These are phyloP conservation scores for Thripadectes ignobilis DNA, from an alignment of 2,797 vertebrate species.

Conservation along the genomic window DNA sequence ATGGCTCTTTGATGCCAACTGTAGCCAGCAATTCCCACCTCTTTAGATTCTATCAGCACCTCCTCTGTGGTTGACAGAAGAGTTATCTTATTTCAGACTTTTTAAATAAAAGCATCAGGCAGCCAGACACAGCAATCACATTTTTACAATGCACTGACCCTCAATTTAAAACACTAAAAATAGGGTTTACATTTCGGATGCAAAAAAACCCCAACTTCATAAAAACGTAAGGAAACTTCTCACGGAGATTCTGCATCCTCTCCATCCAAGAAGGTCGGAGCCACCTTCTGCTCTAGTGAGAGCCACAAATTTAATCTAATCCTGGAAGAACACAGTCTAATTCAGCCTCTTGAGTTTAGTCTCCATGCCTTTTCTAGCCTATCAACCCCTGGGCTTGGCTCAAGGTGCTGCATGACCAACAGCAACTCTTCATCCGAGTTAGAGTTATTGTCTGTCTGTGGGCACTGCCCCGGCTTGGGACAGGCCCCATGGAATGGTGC, in stretches of 20 bases:
- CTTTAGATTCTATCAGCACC: background rate
- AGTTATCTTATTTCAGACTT: background rate
- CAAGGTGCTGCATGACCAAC: background rate
- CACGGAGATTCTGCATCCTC: background rate
- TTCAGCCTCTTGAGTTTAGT: background rate
- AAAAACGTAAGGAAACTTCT: background rate
- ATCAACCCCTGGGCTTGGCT: rapidly evolving
- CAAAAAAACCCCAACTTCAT: background rate
- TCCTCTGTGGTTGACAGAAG: rapidly evolving
- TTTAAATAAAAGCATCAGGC: background rate
- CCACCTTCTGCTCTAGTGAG: background rate
- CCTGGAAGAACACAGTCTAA: background rate
- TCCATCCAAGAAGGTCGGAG: background rate
- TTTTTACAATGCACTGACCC: background rate
- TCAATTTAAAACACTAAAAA: background rate
- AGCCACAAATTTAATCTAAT: background rate
- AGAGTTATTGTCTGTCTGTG: rapidly evolving
- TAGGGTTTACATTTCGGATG: background rate
- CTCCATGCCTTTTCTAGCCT: rapidly evolving
- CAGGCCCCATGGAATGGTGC: rapidly evolving
- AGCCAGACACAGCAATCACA: background rate
- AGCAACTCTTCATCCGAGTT: background rate
- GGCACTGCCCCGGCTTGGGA: rapidly evolving
- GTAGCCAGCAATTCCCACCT: background rate
- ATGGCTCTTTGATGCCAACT: background rate